Evolutionary conservation across 2,797 vertebrate species (phyloP).

Genomic region (Clarias platycephalus): DNA sequence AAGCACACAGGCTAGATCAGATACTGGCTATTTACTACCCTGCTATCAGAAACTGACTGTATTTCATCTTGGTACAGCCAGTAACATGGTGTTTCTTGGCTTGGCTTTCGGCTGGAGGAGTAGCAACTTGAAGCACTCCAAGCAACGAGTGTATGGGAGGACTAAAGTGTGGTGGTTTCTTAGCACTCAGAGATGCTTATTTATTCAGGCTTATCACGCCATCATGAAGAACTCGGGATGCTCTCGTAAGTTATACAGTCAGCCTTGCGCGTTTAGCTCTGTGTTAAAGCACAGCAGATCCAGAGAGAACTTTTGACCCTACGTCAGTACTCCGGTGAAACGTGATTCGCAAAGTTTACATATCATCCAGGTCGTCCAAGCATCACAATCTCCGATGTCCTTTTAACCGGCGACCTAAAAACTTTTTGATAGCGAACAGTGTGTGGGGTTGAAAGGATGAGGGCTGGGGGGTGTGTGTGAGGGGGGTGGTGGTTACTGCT

Average conservation of each 20-base stretch:
- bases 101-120: slow-evolving; percentile 18
- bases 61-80: slow-evolving; percentile 16
- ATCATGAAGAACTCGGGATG: slow-evolving; percentile 13
- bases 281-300: slow-evolving; percentile 11
- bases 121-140: slow-evolving; percentile 5
- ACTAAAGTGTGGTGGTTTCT: slow-evolving; percentile 5
- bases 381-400: slow-evolving; percentile 22
- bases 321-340: not conserved
- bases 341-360: slow-evolving; percentile 20
- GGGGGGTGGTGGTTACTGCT: slow-evolving; percentile 10
- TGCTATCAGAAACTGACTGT: not conserved
- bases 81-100: slow-evolving; percentile 8
- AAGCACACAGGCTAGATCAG: not conserved
- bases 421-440: slow-evolving; percentile 25
- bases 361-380: slow-evolving; percentile 29
- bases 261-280: not conserved
- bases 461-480: slow-evolving; percentile 11
- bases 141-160: slow-evolving; percentile 19
- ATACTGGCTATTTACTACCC: too few relatives aligned
- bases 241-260: not conserved
- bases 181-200: slow-evolving; percentile 23
- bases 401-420: slow-evolving; percentile 19
- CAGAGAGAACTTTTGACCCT: not conserved
- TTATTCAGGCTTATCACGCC: slow-evolving; percentile 19
- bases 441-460: slow-evolving; percentile 31